Percentiles rank a stretch among this genome's conserved stretches.
These are phyloP conservation scores for Lasiurus borealis DNA, from an alignment of 2,113 vertebrate genomes.

Conservation along the genomic window DNA sequence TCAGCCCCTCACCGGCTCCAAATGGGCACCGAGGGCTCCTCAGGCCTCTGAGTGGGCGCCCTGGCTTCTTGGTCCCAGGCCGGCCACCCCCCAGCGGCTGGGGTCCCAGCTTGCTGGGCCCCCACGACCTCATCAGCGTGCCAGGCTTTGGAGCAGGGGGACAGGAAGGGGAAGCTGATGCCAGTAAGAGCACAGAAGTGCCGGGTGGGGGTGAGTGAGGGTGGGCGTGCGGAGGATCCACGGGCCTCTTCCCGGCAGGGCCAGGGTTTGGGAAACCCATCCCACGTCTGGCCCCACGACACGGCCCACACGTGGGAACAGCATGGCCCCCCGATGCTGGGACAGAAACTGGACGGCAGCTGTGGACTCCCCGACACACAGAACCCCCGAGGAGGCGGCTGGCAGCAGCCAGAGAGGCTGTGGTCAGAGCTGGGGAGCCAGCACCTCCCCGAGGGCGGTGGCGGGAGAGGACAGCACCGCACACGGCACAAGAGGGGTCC, in stretches of 20 bases:
- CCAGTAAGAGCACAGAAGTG: background rate
- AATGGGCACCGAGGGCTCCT: background rate
- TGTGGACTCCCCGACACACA: background rate
- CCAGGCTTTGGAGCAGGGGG: background rate
- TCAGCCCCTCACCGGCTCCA: background rate
- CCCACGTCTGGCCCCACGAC: background rate
- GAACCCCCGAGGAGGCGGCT: background rate
- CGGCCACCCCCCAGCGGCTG: background rate
- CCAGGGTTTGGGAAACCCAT: background rate
- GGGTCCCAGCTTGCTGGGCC: background rate
- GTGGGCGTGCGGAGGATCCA: background rate
- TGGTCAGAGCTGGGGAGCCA: background rate
- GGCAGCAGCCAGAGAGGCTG: background rate
- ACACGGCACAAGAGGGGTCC: background rate
- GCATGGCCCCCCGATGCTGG: background rate
- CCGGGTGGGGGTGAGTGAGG: fast-evolving
- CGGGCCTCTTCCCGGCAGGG: background rate
- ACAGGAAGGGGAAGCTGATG: background rate
- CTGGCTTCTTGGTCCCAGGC: background rate
- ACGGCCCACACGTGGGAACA: background rate
- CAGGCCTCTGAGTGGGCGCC: background rate
- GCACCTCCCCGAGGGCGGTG: background rate
- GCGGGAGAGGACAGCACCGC: background rate
- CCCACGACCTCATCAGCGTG: background rate
- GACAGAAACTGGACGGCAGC: slow-evolving; percentile 40